phyloP scores from a whole-genome alignment of 2,113 vertebrate species.

The Vidua chalybeata region DNA sequence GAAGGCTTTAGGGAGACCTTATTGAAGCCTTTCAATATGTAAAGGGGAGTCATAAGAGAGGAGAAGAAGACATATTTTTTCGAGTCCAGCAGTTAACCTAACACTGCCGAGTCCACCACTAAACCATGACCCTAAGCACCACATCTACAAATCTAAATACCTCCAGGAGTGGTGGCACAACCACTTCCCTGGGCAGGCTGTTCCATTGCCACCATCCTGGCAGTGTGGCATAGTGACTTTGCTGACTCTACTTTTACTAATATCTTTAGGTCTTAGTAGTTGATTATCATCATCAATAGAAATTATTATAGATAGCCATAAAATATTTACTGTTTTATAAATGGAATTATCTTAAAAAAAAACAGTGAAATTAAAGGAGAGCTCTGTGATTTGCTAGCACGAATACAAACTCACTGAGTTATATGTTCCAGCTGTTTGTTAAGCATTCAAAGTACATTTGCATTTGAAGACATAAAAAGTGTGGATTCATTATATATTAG shows the following conservation, averaged over 20 bases:
- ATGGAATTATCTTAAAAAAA: background rate
- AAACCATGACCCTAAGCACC: background rate
- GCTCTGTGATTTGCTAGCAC: background rate
- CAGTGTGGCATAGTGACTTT: background rate
- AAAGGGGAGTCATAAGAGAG: background rate
- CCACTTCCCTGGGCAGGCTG: background rate
- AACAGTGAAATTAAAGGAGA: background rate
- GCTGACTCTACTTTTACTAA: background rate
- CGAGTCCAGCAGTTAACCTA: fast-evolving
- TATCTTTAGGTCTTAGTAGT: background rate
- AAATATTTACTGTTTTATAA: background rate
- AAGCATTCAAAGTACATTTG: background rate
- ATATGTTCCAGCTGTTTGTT: background rate
- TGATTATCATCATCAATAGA: background rate
- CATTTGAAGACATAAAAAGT: background rate
- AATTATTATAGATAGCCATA: background rate
- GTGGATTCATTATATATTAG: background rate
- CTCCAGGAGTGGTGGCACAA: background rate
- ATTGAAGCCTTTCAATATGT: background rate
- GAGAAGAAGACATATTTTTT: background rate
- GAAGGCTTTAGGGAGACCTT: background rate
- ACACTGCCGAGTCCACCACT: background rate
- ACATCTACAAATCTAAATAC: too few relatives aligned
- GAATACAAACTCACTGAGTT: background rate
- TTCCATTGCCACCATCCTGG: background rate